These are phyloP conservation scores for Corythornis cristatus DNA, from an alignment of 2,113 vertebrate species.

Conservation along the genomic window DNA sequence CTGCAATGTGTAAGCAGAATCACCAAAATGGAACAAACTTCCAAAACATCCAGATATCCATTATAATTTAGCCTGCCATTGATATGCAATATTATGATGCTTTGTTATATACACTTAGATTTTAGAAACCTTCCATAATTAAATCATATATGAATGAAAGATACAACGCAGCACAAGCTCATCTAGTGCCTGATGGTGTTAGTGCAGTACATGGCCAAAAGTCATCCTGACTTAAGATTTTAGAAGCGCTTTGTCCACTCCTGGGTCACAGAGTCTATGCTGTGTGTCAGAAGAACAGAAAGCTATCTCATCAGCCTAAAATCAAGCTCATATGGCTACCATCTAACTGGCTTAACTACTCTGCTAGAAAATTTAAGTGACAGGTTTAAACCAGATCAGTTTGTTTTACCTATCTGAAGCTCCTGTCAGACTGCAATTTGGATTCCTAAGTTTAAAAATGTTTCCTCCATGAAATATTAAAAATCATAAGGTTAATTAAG, in stretches of 20 bases:
- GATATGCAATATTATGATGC: not conserved
- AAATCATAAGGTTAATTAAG: not conserved
- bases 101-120: not conserved
- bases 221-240: not conserved
- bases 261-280: not conserved
- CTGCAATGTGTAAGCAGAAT: slow-evolving; percentile 69
- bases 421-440: not conserved
- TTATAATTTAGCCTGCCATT: not conserved
- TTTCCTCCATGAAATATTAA: not conserved
- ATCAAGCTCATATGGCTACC: not conserved
- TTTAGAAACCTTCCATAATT: not conserved
- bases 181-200: not conserved
- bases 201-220: not conserved
- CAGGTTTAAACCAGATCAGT: not conserved
- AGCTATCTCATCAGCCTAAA: not conserved
- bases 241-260: not conserved
- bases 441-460: not conserved
- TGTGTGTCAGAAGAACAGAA: not conserved
- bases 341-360: not conserved
- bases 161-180: not conserved
- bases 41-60: not conserved
- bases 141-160: not conserved
- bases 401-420: not conserved
- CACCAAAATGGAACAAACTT: not conserved
- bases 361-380: not conserved